Conservation (phyloP, 1,140 invertebrate species). For the Trachymyrmex septentrionalis region DNA sequence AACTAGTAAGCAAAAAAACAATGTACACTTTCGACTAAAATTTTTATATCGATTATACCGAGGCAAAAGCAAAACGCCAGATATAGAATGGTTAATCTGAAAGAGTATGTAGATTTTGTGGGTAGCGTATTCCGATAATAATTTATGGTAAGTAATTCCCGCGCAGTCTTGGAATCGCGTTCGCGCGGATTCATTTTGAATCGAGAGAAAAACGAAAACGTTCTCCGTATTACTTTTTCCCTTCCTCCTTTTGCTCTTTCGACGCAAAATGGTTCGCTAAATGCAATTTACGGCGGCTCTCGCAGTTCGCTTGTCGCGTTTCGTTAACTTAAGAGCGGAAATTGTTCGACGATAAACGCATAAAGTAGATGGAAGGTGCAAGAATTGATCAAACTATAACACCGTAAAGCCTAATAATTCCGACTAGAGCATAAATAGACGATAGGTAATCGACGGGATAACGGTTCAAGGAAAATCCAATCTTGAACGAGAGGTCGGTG, state of each 20-base stretch:
- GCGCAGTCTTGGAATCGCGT: conserved; percentile 48
- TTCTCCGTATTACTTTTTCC: conserved; percentile 40
- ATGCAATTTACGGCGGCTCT: conserved; percentile 47
- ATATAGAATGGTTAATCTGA: conserved; percentile 46
- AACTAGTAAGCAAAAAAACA: background rate
- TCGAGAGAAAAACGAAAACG: conserved; percentile 12
- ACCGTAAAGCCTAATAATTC: conserved; percentile 7
- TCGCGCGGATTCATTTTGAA: conserved; percentile 55
- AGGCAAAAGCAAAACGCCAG: conserved; percentile 25
- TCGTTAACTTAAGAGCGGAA: conserved; percentile 47
- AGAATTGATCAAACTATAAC: conserved; percentile 30
- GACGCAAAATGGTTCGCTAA: conserved; percentile 43
- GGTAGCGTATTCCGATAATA: conserved; percentile 49
- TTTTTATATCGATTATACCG: conserved; percentile 33
- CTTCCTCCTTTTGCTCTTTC: conserved; percentile 26
- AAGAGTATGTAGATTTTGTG: conserved; percentile 58
- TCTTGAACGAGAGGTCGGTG: conserved; percentile 1
- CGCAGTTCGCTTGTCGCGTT: conserved; percentile 36
- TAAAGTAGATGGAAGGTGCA: conserved; percentile 8
- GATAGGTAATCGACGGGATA: conserved; percentile 41
- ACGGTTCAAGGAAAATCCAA: conserved; percentile 34
- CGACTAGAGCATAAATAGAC: conserved; percentile 26
- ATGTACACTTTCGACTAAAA: conserved; percentile 8
- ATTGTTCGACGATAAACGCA: conserved; percentile 18
- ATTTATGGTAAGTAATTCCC: conserved; percentile 64